These are phyloP conservation scores for Syngnathoides biaculeatus DNA, from an alignment of 2,113 vertebrate genomes.

Conservation along the genomic window DNA sequence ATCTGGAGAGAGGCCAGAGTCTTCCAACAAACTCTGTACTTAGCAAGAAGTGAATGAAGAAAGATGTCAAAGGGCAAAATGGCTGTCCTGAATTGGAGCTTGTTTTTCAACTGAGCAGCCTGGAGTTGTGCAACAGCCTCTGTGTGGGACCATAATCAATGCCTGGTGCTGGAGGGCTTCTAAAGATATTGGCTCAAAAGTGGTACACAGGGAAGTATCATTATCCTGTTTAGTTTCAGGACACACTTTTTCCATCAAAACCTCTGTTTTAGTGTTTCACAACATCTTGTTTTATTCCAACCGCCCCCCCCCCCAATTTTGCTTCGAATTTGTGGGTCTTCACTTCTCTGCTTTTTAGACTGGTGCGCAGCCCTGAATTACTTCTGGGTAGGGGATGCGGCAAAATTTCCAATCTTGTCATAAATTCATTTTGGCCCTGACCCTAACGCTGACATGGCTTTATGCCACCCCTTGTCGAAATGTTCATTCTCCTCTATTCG, in stretches of 20 bases:
- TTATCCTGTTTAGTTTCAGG: constrained; percentile 13
- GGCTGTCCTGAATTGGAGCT: constrained; percentile 21
- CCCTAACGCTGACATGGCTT: background rate
- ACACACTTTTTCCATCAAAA: constrained; percentile 32
- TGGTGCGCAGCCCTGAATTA: constrained; percentile 14
- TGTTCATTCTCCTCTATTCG: constrained; percentile 8
- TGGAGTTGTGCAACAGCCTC: constrained; percentile 45
- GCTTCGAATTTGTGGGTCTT: constrained; percentile 16
- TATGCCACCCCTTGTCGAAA: background rate
- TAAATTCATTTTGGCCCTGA: constrained; percentile 3
- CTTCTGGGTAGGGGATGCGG: constrained; percentile 12
- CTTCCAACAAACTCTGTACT: constrained; percentile 57
- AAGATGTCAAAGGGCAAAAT: constrained; percentile 26
- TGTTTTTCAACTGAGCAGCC: constrained; percentile 43
- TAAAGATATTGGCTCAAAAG: constrained; percentile 27
- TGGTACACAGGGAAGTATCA: constrained; percentile 51
- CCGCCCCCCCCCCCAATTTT: too few species aligned
- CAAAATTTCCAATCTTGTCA: background rate
- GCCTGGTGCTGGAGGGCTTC: constrained; percentile 44
- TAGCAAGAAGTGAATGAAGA: constrained; percentile 47
- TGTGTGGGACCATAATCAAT: constrained; percentile 29
- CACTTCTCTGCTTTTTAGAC: background rate
- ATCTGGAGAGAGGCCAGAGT: constrained; percentile 37
- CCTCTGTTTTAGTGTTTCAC: constrained; percentile 21
- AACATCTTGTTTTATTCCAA: constrained; percentile 22